A percentile compares a stretch with the other conserved stretches of the same genome.
phyloP scores from a whole-genome alignment of 1,140 invertebrate genomes.

The Xylocopa sonorina region DNA sequence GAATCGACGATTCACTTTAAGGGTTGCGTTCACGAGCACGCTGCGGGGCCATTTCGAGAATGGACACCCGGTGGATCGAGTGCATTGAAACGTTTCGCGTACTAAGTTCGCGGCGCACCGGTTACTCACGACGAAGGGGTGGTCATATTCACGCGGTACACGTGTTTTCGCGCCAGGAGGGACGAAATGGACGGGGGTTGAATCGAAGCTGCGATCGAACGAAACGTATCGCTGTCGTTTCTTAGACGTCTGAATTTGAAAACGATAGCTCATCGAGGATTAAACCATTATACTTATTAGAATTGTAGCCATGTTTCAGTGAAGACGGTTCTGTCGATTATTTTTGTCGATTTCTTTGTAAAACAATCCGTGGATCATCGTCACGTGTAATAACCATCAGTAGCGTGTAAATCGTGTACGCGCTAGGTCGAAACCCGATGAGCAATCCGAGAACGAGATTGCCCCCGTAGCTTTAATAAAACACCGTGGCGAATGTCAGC shows the following conservation, averaged over 20 bases:
- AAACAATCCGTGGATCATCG: no score
- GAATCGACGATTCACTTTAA: neutral
- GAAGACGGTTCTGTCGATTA: no score
- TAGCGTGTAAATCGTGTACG: no score
- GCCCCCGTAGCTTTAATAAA: constrained; percentile 59
- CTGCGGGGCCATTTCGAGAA: neutral
- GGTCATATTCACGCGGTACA: constrained; percentile 47
- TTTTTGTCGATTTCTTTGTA: no score
- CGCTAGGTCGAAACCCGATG: constrained; percentile 6
- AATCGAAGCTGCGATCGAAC: constrained; percentile 25
- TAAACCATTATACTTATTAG: no score
- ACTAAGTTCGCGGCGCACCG: neutral
- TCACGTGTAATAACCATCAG: no score
- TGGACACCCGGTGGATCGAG: constrained; percentile 22
- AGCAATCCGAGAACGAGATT: constrained; percentile 20
- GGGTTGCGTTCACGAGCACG: neutral
- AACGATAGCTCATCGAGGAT: constrained; percentile 9
- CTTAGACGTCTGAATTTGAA: constrained; percentile 20
- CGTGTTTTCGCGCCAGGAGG: constrained; percentile 18
- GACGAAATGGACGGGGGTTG: neutral
- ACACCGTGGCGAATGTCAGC: constrained; percentile 65
- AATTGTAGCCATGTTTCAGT: no score
- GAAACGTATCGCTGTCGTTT: constrained; percentile 33
- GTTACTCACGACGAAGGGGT: constrained; percentile 18
- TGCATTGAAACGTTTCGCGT: constrained; percentile 38